Evolutionary conservation across 2,797 vertebrate species (phyloP).

Genomic region (Streptopelia turtur): DNA sequence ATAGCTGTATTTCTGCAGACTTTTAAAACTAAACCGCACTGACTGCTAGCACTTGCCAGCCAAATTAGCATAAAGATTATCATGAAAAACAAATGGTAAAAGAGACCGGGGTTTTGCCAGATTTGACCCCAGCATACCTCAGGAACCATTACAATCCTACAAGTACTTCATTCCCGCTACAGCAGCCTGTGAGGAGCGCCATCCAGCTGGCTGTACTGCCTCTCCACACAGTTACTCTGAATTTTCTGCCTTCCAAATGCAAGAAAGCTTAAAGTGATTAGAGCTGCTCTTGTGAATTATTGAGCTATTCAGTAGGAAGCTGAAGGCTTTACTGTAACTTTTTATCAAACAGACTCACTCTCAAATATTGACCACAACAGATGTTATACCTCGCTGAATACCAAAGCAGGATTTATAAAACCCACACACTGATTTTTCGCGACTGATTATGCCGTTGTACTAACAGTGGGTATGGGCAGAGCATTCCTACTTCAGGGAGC

Average conservation of each 20-base stretch:
- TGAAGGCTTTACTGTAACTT: constrained; percentile 39
- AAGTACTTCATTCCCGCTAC: not conserved
- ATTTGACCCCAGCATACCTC: not conserved
- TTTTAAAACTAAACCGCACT: not conserved
- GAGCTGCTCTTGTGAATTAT: constrained; percentile 17
- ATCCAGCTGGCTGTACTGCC: not conserved
- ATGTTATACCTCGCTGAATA: constrained; percentile 28
- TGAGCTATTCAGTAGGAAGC: not conserved
- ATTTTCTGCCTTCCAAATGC: not conserved
- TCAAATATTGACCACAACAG: constrained; percentile 54
- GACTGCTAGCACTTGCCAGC: not conserved
- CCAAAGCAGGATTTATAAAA: constrained; percentile 8
- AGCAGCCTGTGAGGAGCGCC: not conserved
- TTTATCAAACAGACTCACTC: constrained; percentile 12
- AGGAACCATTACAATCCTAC: not conserved
- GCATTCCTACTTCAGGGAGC: not conserved
- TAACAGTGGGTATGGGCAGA: not conserved
- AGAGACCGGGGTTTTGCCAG: not conserved
- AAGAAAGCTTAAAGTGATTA: constrained; percentile 12
- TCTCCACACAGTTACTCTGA: not conserved
- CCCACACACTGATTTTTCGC: not conserved
- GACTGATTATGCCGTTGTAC: not conserved
- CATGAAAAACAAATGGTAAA: not conserved
- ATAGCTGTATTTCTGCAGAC: accelerated
- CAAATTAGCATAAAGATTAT: not conserved